A percentile compares a stretch with the other conserved stretches of the same genome.
Evolutionary conservation across 2,113 vertebrate species (phyloP).

Genomic region (Myrmecobius fasciatus): DNA sequence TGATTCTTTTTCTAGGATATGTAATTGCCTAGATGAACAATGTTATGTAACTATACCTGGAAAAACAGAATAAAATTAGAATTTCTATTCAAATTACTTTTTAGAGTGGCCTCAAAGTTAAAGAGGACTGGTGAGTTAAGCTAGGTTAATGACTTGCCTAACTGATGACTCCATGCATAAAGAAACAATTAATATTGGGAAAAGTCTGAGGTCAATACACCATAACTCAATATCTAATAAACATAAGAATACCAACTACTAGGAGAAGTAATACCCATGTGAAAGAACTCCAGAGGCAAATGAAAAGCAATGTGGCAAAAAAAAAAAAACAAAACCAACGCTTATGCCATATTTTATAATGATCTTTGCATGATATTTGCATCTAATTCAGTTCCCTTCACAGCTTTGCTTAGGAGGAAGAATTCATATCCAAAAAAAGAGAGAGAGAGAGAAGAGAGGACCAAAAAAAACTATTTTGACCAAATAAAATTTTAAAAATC

Average conservation of each 20-base stretch:
- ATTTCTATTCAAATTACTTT: neutral
- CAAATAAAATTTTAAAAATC: neutral
- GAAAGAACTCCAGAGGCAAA: neutral
- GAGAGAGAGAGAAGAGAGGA: neutral
- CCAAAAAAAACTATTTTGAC: neutral
- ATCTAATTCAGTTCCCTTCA: neutral
- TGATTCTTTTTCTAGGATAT: neutral
- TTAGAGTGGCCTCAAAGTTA: neutral
- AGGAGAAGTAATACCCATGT: neutral
- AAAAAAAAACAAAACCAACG: neutral
- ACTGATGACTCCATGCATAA: neutral
- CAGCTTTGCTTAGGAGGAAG: neutral
- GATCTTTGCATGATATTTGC: neutral
- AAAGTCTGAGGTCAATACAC: neutral
- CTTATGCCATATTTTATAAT: neutral
- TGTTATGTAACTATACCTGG: neutral
- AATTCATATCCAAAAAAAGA: neutral
- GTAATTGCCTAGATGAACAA: neutral
- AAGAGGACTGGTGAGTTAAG: neutral
- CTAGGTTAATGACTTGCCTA: neutral
- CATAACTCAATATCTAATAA: neutral
- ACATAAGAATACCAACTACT: neutral
- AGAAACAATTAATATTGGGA: neutral
- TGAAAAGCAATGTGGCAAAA: neutral
- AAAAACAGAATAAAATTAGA: neutral